Evolutionary conservation across 1,140 invertebrate genomes (phyloP).

Genomic region (Cherax quadricarinatus): DNA sequence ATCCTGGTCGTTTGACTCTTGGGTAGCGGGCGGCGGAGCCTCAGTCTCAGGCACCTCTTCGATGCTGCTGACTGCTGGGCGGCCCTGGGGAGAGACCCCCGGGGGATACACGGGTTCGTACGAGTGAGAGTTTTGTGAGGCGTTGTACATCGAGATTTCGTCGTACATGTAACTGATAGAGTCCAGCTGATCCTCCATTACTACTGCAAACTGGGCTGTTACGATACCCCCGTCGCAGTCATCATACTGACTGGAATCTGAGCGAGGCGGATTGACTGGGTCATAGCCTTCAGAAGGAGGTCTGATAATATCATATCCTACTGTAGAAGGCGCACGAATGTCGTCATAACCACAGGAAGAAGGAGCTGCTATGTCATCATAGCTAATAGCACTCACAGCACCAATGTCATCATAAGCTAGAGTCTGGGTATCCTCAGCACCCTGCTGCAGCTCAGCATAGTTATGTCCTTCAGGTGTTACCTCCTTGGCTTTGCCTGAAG

Average conservation of each 20-base stretch:
- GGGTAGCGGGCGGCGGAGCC: background rate
- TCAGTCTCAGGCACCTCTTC: slow-evolving; percentile 62
- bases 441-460: slow-evolving; percentile 72
- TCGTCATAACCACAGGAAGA: slow-evolving; percentile 74
- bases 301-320: slow-evolving; percentile 69
- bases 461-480: slow-evolving; percentile 54
- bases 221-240: slow-evolving; percentile 74
- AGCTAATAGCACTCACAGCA: slow-evolving; percentile 69
- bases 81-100: slow-evolving; percentile 48
- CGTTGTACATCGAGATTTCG: slow-evolving; percentile 73
- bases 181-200: slow-evolving; percentile 73
- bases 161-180: slow-evolving; percentile 74
- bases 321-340: slow-evolving; percentile 67
- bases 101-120: slow-evolving; percentile 74
- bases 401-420: slow-evolving; percentile 74
- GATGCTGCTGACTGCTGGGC: slow-evolving; percentile 58
- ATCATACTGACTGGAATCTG: slow-evolving; percentile 73
- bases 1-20: background rate
- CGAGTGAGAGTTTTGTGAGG: slow-evolving; percentile 73
- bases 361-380: slow-evolving; percentile 69
- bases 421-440: slow-evolving; percentile 66
- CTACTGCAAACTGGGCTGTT: slow-evolving; percentile 72
- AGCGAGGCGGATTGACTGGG: slow-evolving; percentile 70
- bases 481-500: slow-evolving; percentile 19
- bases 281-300: slow-evolving; percentile 70